Base-by-base conservation (phyloP, 2,113 vertebrate species). In the Dipodomys merriami region DNA sequence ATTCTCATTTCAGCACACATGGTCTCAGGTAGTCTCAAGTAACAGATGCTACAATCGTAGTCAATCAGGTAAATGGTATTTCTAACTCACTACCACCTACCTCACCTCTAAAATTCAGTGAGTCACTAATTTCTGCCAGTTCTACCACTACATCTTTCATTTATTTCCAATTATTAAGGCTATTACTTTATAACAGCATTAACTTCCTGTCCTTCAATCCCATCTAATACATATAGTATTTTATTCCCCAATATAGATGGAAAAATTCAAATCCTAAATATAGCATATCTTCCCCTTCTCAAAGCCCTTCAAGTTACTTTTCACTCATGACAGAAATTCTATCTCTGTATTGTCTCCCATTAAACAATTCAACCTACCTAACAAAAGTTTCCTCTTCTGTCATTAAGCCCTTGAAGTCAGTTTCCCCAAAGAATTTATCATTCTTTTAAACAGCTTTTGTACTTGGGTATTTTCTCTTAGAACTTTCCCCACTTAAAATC, bases 81-180 rank as follows among this genome's bases (percentile, higher is more conserved):
- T 80, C 33, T 25, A 18, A 8, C 25, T 86, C 53, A 78, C 30
- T 27, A 81, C 23, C 39, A 87, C 15, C 12, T 62, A 72, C 16
- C 44, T 23, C 53, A 81, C 19, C 22, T 13, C 16, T 57, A 57
- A 57, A 16, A 90, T 57, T 27, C 27, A 72, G 73, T 62, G 57
- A 79, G n/a, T 72, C 65, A 78, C 35, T 46, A 68, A 44, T 49
- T 86, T 49, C 33, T 73, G 46, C 57, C 71, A 91, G 20, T 49
- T 86, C 44, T 68, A 85, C 3, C n/a, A 91, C 27, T 1, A 8
- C 27, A 87, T 74, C 16, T 90, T 83, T 90, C 33, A 67, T 91
- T 90, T 39, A 18, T 35, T 84, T 93, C 49, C 79, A 67, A 46
- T 64, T 83, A 91, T 86, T 86, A 84, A 90, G 77, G 27, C 33